Evolutionary conservation across 2,797 vertebrate species (phyloP).

Genomic region (Pyrocephalus nanus): DNA sequence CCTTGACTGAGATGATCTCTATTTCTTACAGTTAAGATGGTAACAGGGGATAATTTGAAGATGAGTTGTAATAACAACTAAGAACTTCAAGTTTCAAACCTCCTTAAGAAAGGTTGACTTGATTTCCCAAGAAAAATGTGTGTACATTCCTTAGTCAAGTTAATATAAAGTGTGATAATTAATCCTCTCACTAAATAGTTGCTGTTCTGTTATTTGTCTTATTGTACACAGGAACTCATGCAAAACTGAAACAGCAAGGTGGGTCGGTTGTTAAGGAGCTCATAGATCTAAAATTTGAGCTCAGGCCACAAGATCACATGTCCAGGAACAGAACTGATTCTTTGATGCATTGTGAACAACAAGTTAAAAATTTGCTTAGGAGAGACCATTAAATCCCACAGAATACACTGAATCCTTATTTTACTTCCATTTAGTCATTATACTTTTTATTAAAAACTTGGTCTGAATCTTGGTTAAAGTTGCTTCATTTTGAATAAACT

Average conservation of each 20-base stretch:
- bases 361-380: neutral
- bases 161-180: neutral
- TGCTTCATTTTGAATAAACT: slow-evolving; percentile 3
- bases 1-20: neutral
- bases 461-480: slow-evolving; percentile 3
- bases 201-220: neutral
- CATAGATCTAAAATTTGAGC: neutral
- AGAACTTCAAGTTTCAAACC: neutral
- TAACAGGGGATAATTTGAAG: neutral
- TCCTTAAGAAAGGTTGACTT: neutral
- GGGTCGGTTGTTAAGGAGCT: neutral
- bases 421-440: neutral
- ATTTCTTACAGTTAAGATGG: neutral
- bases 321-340: neutral
- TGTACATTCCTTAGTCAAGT: neutral
- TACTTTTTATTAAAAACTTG: neutral
- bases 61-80: neutral
- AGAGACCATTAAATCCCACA: neutral
- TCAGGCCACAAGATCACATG: neutral
- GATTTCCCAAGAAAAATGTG: neutral
- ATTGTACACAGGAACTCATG: neutral
- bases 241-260: neutral
- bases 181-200: neutral
- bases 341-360: neutral
- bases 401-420: neutral